phyloP scores from a whole-genome alignment of 1,140 invertebrate genomes.

The Danaus melanippus region DNA sequence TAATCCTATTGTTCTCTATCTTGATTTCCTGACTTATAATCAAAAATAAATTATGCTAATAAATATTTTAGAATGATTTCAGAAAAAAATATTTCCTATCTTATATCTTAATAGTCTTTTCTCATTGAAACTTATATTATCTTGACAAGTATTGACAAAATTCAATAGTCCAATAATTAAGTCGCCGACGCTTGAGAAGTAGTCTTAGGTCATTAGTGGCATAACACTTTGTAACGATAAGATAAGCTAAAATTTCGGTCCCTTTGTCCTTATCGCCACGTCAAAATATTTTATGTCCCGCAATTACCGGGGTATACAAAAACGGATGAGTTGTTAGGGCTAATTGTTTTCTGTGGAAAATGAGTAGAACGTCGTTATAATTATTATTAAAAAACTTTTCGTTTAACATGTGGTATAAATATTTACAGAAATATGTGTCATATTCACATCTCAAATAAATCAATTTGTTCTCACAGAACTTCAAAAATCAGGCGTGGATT shows the following conservation, averaged over 20 bases:
- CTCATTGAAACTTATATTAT: no score
- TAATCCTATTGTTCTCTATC: no score
- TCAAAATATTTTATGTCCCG: slow-evolving; percentile 58
- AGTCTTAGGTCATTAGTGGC: slow-evolving; percentile 48
- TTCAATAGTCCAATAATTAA: slow-evolving; percentile 30
- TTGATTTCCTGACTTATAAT: no score
- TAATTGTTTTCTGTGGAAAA: slow-evolving; percentile 36
- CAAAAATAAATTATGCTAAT: no score
- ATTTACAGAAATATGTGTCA: no score
- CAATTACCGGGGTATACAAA: slow-evolving; percentile 33
- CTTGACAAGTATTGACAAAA: no score
- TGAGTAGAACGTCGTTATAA: slow-evolving; percentile 6
- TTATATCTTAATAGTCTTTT: no score
- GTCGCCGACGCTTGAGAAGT: slow-evolving; percentile 38
- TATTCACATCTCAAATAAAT: no score
- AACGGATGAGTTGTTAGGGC: slow-evolving; percentile 23
- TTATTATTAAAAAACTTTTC: slow-evolving; percentile 13
- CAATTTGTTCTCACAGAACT: no score
- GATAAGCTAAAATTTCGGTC: slow-evolving; percentile 48
- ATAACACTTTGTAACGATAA: slow-evolving; percentile 42
- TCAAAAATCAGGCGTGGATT: no score
- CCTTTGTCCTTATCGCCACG: slow-evolving; percentile 51
- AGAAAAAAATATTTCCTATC: no score
- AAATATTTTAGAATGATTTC: no score
- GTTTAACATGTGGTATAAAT: slow-evolving; percentile 2